phyloP scores from a whole-genome alignment of 2,888 invertebrate species.

The Latrodectus hesperus region DNA sequence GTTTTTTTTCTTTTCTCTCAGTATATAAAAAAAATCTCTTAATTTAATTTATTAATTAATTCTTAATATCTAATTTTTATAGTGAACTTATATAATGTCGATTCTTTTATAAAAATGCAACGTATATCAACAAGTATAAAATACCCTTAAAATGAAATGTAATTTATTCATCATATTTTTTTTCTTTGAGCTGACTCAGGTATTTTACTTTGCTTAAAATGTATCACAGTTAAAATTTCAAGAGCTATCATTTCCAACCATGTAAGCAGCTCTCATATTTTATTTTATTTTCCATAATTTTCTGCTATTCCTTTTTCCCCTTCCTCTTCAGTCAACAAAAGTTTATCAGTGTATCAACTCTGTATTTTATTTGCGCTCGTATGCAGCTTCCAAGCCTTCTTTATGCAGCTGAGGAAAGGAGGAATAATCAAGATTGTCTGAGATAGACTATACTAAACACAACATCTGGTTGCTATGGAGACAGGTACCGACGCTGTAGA shows the following conservation, averaged over 20 bases:
- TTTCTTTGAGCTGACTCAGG: not conserved
- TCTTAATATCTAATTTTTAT: too few relatives aligned
- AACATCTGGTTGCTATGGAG: constrained; percentile 66
- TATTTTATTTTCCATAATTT: too few relatives aligned
- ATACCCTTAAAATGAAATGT: not conserved
- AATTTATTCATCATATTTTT: not conserved
- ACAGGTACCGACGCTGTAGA: constrained; percentile 40
- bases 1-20: too few relatives aligned
- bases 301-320: too few relatives aligned
- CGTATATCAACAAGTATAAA: not conserved
- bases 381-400: constrained; percentile 15
- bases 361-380: not conserved
- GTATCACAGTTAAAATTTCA: not conserved
- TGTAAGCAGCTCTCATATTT: not conserved
- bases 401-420: constrained; percentile 27
- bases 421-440: constrained; percentile 29
- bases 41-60: too few relatives aligned
- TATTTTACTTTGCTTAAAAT: not conserved
- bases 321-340: too few relatives aligned
- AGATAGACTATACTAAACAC: constrained; percentile 55
- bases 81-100: too few relatives aligned
- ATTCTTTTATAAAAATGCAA: too few relatives aligned
- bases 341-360: not conserved
- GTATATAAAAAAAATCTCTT: too few relatives aligned
- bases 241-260: not conserved